Evolutionary conservation across 2,113 vertebrate species (phyloP), one percentile per base, ranked within the genome.

Genomic region (Grantiella picta): DNA sequence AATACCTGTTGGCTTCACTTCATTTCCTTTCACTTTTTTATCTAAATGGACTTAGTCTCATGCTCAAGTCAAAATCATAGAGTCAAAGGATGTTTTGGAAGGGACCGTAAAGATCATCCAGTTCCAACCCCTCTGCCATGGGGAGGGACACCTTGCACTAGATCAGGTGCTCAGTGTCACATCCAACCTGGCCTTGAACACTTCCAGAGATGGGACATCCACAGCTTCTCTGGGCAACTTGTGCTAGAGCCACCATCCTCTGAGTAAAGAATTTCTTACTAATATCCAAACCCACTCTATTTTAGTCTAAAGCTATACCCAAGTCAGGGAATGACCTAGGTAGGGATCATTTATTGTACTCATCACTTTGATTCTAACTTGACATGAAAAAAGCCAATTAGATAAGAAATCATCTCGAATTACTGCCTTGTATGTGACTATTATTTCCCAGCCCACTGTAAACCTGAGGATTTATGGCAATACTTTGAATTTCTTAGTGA

Each of bases 91-190:
- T 16, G 2, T 22, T 47, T 76, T 31, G 21, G 29, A 40, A 54
- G 10, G 15, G 5, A 28, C 21, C 11, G 19, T 27, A 31, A 28
- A 35, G 11, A 23, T 22, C 21, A 19, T 12, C 40, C 12, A 18
- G 8, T n/a, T 47, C 1, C 2, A 61, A 31, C 0, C 2, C 1
- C 3, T 2, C 17, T 68, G 8, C 17, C 4, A 23, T 35, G 21
- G 70, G 6, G 2, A 7, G 21, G 4, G 19, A 27, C 9, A 5
- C 7, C 11, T 61, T 82, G 38, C 54, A 53, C 40, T 54, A 64
- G 8, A 53, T 12, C 24, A 64, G 19, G 11, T 31, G 29, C 40
- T 27, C 54, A 31, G 5, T 4, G 1, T 5, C 8, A 2, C 18
- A 50, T 44, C 18, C 19, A 65, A 2, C 10, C 52, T 19, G 10